These are phyloP conservation scores for Apomyelois bistriatella DNA, from an alignment of 2,888 invertebrate species.

Conservation along the genomic window DNA sequence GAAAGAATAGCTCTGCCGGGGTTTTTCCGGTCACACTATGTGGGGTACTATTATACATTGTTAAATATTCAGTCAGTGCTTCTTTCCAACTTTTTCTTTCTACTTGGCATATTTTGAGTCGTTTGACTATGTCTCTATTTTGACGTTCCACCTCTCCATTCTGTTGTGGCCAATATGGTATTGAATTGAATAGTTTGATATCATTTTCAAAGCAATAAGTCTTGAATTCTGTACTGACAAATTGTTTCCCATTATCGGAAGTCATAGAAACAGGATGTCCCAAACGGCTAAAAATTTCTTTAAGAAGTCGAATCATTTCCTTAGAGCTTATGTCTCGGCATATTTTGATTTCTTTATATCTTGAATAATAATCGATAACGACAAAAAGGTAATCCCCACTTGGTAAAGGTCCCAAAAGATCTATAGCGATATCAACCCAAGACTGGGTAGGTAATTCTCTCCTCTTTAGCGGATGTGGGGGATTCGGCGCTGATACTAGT, in stretches of 20 bases:
- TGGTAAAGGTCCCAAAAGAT: conserved; percentile 28
- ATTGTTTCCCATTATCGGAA: conserved; percentile 28
- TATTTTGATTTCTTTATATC: conserved; percentile 23
- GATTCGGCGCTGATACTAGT: conserved; percentile 19
- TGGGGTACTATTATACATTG: conserved; percentile 32
- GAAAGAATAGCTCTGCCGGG: conserved; percentile 27
- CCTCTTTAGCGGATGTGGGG: conserved; percentile 23
- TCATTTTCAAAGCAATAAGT: conserved; percentile 17
- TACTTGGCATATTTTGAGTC: conserved; percentile 22
- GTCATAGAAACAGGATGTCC: conserved; percentile 24
- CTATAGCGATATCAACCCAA: conserved; percentile 30
- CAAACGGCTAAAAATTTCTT: conserved; percentile 25
- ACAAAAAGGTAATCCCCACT: conserved; percentile 22
- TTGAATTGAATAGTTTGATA: conserved; percentile 22
- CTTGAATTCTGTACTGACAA: conserved; percentile 24
- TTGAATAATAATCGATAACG: conserved; percentile 26
- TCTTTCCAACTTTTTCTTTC: conserved; percentile 23
- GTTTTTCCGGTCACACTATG: conserved; percentile 26
- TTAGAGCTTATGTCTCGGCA: conserved; percentile 10
- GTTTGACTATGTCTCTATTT: conserved; percentile 30
- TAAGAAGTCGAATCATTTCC: conserved; percentile 18
- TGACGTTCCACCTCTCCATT: conserved; percentile 33
- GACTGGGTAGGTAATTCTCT: conserved; percentile 23
- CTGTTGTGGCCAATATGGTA: conserved; percentile 32
- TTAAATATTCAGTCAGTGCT: conserved; percentile 22